Percentiles rank a stretch among this genome's conserved stretches.
These are phyloP conservation scores for Idaea biselata DNA, from an alignment of 2,888 invertebrate species.

Conservation along the genomic window DNA sequence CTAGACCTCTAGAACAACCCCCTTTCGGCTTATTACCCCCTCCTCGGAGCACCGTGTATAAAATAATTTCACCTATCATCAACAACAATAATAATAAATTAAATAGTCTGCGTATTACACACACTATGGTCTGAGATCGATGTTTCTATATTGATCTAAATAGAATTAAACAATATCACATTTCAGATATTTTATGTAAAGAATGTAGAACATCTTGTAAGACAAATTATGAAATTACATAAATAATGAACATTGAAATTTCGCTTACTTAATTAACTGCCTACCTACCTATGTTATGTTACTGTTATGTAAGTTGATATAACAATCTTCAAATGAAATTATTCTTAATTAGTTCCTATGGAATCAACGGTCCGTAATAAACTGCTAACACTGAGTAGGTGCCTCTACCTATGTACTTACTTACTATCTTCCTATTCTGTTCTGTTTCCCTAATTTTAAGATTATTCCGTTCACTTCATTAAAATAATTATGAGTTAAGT, in stretches of 20 bases:
- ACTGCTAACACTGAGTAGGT: background rate
- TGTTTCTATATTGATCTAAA: too few species aligned
- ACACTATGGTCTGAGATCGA: too few species aligned
- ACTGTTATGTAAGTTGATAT: slow-evolving; percentile 1
- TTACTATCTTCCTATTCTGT: background rate
- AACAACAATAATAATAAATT: too few species aligned
- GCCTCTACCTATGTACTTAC: background rate
- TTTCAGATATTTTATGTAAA: background rate
- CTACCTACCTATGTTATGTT: background rate
- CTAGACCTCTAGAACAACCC: too few species aligned
- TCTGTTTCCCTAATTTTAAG: background rate
- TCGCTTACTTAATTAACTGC: background rate
- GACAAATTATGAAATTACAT: background rate
- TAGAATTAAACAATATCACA: background rate
- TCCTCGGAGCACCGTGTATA: too few species aligned
- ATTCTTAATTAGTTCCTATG: background rate
- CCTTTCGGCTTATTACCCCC: too few species aligned
- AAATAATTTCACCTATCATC: too few species aligned
- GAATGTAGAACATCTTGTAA: background rate
- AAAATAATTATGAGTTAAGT: background rate
- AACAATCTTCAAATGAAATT: slow-evolving; percentile 2
- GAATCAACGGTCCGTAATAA: background rate
- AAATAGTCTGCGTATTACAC: too few species aligned
- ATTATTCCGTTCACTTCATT: background rate
- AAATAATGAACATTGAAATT: background rate